A percentile compares a stretch with the other conserved stretches of the same genome.
Evolutionary conservation across 2,113 vertebrate species (phyloP).

Genomic region (Numida meleagris): DNA sequence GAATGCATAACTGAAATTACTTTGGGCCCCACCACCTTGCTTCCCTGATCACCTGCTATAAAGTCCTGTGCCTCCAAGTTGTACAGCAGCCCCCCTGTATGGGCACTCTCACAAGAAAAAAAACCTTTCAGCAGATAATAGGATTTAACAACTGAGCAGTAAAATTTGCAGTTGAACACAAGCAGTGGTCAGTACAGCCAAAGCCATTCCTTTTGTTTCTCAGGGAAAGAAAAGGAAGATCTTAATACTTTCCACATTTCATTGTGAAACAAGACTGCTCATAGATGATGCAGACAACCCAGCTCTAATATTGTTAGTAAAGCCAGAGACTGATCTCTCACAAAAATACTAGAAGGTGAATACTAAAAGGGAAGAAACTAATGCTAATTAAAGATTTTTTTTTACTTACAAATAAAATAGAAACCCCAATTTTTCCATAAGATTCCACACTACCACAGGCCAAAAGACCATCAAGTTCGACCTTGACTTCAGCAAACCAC

Average conservation of each 20-base stretch:
- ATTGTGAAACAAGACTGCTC: background rate
- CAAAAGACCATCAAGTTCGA: background rate
- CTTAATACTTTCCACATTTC: background rate
- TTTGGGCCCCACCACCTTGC: background rate
- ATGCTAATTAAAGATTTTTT: background rate
- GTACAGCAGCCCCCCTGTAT: background rate
- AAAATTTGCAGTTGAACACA: background rate
- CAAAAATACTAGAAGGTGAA: background rate
- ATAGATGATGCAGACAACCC: background rate
- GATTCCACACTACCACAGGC: background rate
- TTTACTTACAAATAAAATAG: background rate
- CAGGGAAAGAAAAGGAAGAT: background rate
- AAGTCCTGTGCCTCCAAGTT: background rate
- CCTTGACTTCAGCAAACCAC: background rate
- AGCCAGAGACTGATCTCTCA: constrained; percentile 1
- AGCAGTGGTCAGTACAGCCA: background rate
- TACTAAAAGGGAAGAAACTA: background rate
- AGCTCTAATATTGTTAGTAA: background rate
- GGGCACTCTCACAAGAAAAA: background rate
- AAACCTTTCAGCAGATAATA: background rate
- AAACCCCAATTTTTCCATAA: background rate
- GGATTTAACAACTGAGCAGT: background rate
- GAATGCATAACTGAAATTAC: background rate
- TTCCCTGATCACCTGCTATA: background rate
- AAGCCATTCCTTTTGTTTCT: background rate